Evolutionary conservation across 1,140 invertebrate species (phyloP).

Genomic region (Pemphigus obesinymphae): DNA sequence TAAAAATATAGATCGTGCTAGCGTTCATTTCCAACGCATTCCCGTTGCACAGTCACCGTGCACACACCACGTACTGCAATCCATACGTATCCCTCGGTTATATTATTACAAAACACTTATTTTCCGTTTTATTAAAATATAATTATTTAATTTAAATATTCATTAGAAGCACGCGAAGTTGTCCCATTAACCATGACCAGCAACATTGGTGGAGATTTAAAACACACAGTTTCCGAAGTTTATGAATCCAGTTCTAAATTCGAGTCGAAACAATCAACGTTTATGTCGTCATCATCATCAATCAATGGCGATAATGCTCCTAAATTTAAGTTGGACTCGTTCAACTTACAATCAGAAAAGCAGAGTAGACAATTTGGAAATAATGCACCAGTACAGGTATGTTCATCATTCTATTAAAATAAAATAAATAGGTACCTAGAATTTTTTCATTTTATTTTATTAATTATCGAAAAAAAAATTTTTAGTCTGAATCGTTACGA

Average conservation of each 20-base stretch:
- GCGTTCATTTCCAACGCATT: constrained; percentile 20
- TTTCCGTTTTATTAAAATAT: neutral
- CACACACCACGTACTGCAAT: neutral
- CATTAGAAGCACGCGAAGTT: neutral
- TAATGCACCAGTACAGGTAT: constrained; percentile 48
- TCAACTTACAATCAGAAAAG: constrained; percentile 42
- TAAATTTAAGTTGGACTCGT: constrained; percentile 31
- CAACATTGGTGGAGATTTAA: neutral
- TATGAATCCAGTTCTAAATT: constrained; percentile 31
- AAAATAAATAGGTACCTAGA: neutral
- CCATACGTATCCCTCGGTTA: neutral
- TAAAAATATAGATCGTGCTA: constrained; percentile 31
- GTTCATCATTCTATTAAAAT: neutral
- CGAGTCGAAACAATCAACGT: constrained; percentile 38
- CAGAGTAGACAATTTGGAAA: constrained; percentile 48
- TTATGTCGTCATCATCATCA: constrained; percentile 35
- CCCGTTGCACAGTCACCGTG: neutral
- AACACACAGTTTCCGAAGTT: neutral
- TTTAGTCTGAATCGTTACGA: constrained; percentile 46
- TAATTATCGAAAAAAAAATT: neutral
- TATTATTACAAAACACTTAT: neutral
- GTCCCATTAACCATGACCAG: neutral
- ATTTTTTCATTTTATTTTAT: neutral
- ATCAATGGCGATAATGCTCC: neutral
- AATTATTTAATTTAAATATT: neutral